phyloP scores from a whole-genome alignment of 2,797 vertebrate genomes.

The Gallinago solitaria region DNA sequence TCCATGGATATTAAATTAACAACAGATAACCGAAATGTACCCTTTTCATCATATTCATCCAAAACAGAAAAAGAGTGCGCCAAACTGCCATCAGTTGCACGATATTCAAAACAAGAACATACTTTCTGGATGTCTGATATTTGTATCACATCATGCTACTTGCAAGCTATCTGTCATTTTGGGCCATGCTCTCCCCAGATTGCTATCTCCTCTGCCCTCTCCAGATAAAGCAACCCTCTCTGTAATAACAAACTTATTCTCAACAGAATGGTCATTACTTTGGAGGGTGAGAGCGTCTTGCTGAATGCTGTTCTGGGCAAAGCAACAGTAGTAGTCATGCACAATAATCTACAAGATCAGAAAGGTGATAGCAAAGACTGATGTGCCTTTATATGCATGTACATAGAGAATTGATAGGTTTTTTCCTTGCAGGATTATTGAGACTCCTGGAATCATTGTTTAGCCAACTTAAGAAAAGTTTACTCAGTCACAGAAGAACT shows the following conservation, averaged over 20 bases:
- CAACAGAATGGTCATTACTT: conserved; percentile 16
- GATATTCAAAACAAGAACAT: background rate
- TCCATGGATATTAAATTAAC: conserved; percentile 3
- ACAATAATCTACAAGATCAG: background rate
- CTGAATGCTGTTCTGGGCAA: conserved; percentile 1
- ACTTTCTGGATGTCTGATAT: background rate
- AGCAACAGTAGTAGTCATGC: background rate
- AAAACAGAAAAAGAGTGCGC: background rate
- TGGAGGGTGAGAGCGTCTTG: background rate
- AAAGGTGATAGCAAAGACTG: background rate
- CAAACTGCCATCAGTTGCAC: background rate
- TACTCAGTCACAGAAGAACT: background rate
- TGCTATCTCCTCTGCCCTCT: background rate
- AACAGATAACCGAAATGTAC: background rate
- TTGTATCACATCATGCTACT: background rate
- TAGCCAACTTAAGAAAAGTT: background rate
- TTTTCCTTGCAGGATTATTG: background rate
- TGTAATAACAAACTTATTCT: background rate
- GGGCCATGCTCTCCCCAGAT: background rate
- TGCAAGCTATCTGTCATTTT: background rate
- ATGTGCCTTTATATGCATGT: background rate
- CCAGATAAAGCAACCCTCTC: background rate
- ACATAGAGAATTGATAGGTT: background rate
- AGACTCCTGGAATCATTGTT: background rate
- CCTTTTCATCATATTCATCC: background rate